These are phyloP conservation scores for Chelon auratus DNA, from an alignment of 2,797 vertebrate genomes.

Conservation along the genomic window DNA sequence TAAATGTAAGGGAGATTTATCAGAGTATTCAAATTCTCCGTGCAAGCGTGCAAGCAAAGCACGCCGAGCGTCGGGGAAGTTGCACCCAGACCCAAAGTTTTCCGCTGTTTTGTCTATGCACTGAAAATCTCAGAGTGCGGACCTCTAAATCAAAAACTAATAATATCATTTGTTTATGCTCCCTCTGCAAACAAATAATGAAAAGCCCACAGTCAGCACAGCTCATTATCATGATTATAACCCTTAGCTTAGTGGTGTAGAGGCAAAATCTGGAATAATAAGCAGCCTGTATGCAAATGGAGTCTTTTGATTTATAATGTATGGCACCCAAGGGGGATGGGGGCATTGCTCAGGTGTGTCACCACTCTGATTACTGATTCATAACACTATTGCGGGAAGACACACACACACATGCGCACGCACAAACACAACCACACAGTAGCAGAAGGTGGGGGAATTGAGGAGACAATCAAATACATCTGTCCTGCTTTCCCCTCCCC, in stretches of 20 bases:
- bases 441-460: conserved; percentile 81
- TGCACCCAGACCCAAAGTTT: conserved; percentile 50
- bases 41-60: conserved; percentile 58
- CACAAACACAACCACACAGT: conserved; percentile 62
- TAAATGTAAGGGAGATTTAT: conserved; percentile 64
- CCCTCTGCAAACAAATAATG: conserved; percentile 80
- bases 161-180: conserved; percentile 83
- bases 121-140: conserved; percentile 55
- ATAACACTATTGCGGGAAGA: conserved; percentile 78
- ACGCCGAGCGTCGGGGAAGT: conserved; percentile 15
- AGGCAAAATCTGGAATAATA: conserved; percentile 85
- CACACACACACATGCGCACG: conserved; percentile 51
- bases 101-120: conserved; percentile 67
- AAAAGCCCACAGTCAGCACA: conserved; percentile 85
- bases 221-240: conserved; percentile 86
- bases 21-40: conserved; percentile 39
- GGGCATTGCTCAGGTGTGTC: conserved; percentile 88
- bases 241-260: conserved; percentile 80
- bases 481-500: conserved; percentile 72
- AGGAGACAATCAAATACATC: conserved; percentile 87
- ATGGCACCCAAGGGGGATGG: conserved; percentile 85
- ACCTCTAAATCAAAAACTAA: conserved; percentile 83
- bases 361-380: conserved; percentile 87
- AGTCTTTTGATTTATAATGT: conserved; percentile 90
- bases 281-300: conserved; percentile 86